Base-by-base conservation (phyloP, 2,888 invertebrate genomes). In the Biston stratarius region DNA sequence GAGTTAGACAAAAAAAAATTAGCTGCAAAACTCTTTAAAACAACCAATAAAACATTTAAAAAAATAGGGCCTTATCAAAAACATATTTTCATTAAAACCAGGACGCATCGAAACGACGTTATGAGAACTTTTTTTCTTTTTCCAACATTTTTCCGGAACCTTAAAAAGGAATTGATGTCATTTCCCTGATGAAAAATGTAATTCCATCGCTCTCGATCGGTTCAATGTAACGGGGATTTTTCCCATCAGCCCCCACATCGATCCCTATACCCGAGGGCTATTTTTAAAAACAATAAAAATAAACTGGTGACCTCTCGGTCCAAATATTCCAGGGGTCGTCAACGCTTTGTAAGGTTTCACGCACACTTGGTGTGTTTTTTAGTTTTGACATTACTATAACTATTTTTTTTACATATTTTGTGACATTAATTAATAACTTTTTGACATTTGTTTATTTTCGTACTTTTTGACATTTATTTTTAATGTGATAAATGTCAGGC, bases 281-380 rank as follows among this genome's bases (percentile, higher is more conserved):
- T 68, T 68, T 68, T 64, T 67, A 63, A 67, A 67, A 68, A 68
- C 67, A 68, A 68, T 68, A 68, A 68, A 67, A 63, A n/a, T 42
- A 56, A 63, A 68, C 55, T 56, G 67, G 62, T 60, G 60, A 68
- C 67, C 65, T 45, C 57, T 12, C 52, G 57, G 45, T 40, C 45
- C 51, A 42, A 62, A 67, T 62, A 62, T 67, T 62, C 58, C 52
- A 56, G 66, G 24, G 57, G 44, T 8, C 51, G 60, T 59, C 55
- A 55, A 42, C 45, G 61, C 51, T 49, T 66, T 57, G 8, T 57
- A 51, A 66, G 45, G 44, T 1, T 33, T 10, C 0, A 0, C 45
- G 45, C 34, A 57, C 57, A 42, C 51, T 56, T 44, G 14, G 12
- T n/a, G 11, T 6, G 7, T 59, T 44, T 15, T 40, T 48, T 6